Base-by-base conservation (phyloP, 1,140 invertebrate species). In the Heterodera schachtii region DNA sequence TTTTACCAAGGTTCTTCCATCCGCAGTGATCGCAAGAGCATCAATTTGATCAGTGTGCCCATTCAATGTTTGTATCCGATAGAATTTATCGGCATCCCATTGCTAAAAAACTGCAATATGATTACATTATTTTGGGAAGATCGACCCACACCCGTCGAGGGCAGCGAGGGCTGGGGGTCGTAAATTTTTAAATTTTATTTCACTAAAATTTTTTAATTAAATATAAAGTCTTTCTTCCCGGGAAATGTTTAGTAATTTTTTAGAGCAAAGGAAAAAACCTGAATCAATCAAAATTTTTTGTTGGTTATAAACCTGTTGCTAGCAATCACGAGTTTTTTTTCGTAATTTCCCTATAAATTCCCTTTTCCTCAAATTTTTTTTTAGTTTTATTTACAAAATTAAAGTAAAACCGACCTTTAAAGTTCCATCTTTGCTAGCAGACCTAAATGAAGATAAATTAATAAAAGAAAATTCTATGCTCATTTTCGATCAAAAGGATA, bases 51-150 rank as follows among this genome's bases (percentile, higher is more conserved):
- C 85, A 21, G 83, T 83, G 90, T 96, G 95, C 16, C 94, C 94
- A 92, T 94, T 86, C 52, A 86, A 86, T 76, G 83, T 80, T 85
- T 89, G 89, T 70, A 90, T 80, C 31, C 83, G 52, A 86, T 96
- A 93, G 90, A 95, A 98, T 75, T 92, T 94, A 90, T 98, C 96
- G 1, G 93, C 96, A 92, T 99, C 97, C 96, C 97, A 99, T 90
- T 98, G 94, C 90, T 76, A n/a, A 60, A 76, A 75, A 3, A 97
- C 98, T 0, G 98, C 77, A 74, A 31, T 31, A 31, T 31, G 31
- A 0, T 31, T 31, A 31, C 31, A 31, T 31, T 31, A n/a, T n/a
- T n/a, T n/a, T n/a, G n/a, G n/a, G n/a, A n/a, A n/a, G n/a, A n/a
- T n/a, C n/a, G n/a, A n/a, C n/a, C n/a, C n/a, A n/a, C n/a, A n/a